Percentiles rank a stretch among this genome's conserved stretches.
These are phyloP conservation scores for Zygogramma bicolorata DNA, from an alignment of 2,888 invertebrate genomes.

Conservation along the genomic window DNA sequence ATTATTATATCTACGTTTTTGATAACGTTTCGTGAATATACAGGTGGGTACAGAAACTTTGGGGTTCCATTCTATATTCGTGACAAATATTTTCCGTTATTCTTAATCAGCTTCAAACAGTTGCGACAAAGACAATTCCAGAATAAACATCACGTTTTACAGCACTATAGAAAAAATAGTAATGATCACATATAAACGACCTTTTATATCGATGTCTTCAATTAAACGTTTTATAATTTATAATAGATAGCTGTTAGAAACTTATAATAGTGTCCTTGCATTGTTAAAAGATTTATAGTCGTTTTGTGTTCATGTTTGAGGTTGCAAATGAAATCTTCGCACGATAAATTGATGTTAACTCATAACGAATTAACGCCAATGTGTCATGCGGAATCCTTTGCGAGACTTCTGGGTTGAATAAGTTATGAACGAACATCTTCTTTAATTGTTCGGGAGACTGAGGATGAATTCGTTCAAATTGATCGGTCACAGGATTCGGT, in stretches of 20 bases:
- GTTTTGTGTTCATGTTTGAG: slow-evolving; percentile 22
- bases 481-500: too few relatives aligned
- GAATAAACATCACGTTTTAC: neutral
- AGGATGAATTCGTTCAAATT: too few relatives aligned
- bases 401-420: neutral
- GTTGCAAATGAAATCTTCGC: slow-evolving; percentile 27
- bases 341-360: slow-evolving; percentile 22
- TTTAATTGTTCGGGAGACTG: too few relatives aligned
- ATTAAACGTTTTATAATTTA: slow-evolving; percentile 42
- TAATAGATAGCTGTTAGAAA: slow-evolving; percentile 40
- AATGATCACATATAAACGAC: slow-evolving; percentile 34
- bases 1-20: too few relatives aligned
- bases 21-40: too few relatives aligned
- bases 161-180: slow-evolving; percentile 1
- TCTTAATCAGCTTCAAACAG: too few relatives aligned
- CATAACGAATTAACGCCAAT: slow-evolving; percentile 1
- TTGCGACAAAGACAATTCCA: neutral
- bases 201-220: slow-evolving; percentile 39
- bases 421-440: too few relatives aligned
- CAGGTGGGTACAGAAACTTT: too few relatives aligned
- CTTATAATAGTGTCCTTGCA: slow-evolving; percentile 49
- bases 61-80: too few relatives aligned
- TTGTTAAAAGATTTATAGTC: slow-evolving; percentile 50
- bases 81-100: too few relatives aligned
- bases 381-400: neutral